Conservation (phyloP, 2,888 invertebrate genomes). For the Notocelia uddmanniana region DNA sequence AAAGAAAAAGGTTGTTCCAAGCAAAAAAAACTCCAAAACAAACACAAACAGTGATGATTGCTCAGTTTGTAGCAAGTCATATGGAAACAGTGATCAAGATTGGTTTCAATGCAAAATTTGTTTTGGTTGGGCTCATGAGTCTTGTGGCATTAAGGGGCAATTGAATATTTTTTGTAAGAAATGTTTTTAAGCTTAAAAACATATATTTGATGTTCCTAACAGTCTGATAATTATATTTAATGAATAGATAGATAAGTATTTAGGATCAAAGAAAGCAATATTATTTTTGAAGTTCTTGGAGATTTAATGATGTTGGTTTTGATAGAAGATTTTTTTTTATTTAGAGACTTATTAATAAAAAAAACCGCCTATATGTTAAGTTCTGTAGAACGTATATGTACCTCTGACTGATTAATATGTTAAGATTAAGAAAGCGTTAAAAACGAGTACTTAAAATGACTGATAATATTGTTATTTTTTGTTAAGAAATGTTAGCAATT, state of each 20-base stretch:
- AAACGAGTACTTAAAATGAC: not conserved
- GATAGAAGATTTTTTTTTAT: constrained; percentile 3
- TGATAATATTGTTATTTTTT: not conserved
- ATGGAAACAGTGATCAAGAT: not conserved
- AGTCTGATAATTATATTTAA: no score
- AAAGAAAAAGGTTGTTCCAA: constrained; percentile 33
- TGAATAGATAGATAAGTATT: no score
- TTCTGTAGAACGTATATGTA: not conserved
- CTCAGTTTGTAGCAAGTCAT: constrained; percentile 14
- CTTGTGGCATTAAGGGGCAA: not conserved
- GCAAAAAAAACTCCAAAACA: constrained; percentile 38
- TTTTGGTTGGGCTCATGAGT: no score
- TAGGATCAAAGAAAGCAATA: not conserved
- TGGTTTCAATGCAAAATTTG: no score
- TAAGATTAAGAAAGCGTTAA: not conserved
- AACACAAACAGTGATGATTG: constrained; percentile 31
- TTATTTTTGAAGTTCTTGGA: not conserved
- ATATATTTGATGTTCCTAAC: no score
- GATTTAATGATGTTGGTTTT: constrained; percentile 6
- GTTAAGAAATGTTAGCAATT: not conserved
- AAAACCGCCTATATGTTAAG: constrained; percentile 4
- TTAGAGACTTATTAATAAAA: constrained; percentile 1
- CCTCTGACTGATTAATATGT: constrained; percentile 5
- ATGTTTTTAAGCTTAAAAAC: not conserved
- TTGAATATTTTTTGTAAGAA: not conserved